Conservation (phyloP, 2,797 vertebrate genomes). For the Intellagama lesueurii region DNA sequence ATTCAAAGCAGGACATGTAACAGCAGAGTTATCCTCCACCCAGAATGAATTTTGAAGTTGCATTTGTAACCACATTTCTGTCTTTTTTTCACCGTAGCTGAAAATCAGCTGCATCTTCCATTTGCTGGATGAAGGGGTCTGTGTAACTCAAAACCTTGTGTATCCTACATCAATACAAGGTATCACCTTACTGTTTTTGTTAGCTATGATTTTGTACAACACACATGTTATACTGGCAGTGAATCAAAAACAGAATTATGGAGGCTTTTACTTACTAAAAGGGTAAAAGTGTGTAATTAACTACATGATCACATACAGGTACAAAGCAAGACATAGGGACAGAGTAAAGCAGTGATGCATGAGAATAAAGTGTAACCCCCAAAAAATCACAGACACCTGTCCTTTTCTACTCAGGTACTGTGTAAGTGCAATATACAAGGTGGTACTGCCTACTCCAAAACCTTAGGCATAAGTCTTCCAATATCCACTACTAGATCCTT, state of each 20-base stretch:
- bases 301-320: no score
- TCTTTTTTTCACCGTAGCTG: not conserved
- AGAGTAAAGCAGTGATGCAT: not conserved
- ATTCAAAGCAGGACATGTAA: not conserved
- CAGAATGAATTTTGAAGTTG: not conserved
- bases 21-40: not conserved
- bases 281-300: not conserved
- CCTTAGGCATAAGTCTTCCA: not conserved
- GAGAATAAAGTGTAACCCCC: not conserved
- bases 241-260: not conserved
- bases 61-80: not conserved
- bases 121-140: not conserved
- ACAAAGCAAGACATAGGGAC: not conserved
- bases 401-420: not conserved
- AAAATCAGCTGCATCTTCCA: constrained; percentile 11
- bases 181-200: not conserved
- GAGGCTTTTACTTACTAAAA: no score
- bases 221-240: not conserved
- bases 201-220: constrained; percentile 6
- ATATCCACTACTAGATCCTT: no score
- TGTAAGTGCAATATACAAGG: not conserved
- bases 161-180: not conserved
- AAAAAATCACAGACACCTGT: not conserved
- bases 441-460: no score
- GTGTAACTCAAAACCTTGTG: not conserved